Percentiles rank a stretch among this genome's conserved stretches.
Evolutionary conservation across 2,113 vertebrate species (phyloP).

Genomic region (Sialia sialis): DNA sequence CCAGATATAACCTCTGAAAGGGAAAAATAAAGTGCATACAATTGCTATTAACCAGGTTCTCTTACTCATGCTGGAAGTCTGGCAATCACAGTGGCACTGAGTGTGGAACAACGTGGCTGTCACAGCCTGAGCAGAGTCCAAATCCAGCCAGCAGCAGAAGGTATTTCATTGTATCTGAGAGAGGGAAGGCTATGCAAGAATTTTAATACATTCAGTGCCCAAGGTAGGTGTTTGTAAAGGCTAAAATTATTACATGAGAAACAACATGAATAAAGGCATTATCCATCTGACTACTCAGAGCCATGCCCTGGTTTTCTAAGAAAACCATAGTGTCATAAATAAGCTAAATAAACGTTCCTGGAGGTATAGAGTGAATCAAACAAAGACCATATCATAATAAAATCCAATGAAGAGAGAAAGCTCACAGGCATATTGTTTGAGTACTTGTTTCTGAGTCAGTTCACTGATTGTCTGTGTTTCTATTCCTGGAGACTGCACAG

Average conservation of each 20-base stretch:
- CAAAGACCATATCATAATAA: background rate
- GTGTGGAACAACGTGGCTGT: background rate
- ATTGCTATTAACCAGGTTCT: background rate
- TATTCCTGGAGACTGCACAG: background rate
- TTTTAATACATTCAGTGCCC: background rate
- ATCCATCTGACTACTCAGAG: background rate
- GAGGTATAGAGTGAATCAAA: slow-evolving; percentile 24
- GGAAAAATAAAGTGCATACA: background rate
- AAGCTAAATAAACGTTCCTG: slow-evolving; percentile 24
- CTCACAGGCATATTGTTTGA: background rate
- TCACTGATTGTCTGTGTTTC: background rate
- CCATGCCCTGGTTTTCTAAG: background rate
- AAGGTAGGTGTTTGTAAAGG: background rate
- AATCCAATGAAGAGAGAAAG: background rate
- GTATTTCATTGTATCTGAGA: background rate
- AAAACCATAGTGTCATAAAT: background rate
- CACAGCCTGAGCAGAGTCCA: background rate
- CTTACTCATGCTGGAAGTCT: background rate
- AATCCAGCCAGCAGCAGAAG: background rate
- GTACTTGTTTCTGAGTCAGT: slow-evolving; percentile 6
- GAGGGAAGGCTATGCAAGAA: background rate
- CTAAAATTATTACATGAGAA: background rate
- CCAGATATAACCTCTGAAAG: slow-evolving; percentile 15
- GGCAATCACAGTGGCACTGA: background rate
- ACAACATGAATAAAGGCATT: background rate